Conservation (phyloP, 2,797 vertebrate species). For the Buphagus erythrorhynchus region DNA sequence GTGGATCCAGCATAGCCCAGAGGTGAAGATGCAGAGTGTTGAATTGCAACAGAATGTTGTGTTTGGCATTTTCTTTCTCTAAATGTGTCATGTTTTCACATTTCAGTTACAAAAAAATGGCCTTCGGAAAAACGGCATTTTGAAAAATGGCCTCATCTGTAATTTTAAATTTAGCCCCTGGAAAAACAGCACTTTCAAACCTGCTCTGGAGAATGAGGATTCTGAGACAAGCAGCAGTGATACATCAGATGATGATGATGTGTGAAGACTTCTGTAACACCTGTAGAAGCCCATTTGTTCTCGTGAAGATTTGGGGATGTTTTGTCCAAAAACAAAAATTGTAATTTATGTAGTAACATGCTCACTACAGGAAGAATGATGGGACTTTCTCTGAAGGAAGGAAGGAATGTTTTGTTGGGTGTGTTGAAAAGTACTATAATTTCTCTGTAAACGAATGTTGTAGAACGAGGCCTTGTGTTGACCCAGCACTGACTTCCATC, state of each 20-base stretch:
- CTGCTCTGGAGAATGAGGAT: constrained; percentile 77
- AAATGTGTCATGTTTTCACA: background rate
- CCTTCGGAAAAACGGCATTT: constrained; percentile 79
- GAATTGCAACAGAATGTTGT: background rate
- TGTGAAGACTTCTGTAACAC: constrained; percentile 66
- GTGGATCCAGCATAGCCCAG: background rate
- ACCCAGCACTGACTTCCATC: constrained; percentile 70
- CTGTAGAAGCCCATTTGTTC: constrained; percentile 52
- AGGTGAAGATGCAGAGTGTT: background rate
- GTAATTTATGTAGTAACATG: constrained; percentile 65
- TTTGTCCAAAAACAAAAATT: constrained; percentile 38
- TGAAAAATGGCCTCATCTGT: constrained; percentile 78
- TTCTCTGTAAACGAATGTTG: constrained; percentile 75
- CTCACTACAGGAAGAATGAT: constrained; percentile 52
- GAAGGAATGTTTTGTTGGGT: constrained; percentile 37
- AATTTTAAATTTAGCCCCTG: constrained; percentile 77
- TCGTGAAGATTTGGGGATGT: constrained; percentile 60
- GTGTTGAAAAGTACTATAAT: constrained; percentile 64
- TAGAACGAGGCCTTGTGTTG: constrained; percentile 74
- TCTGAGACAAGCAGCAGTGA: constrained; percentile 84
- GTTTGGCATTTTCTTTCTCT: background rate
- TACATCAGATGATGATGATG: constrained; percentile 83
- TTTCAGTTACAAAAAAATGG: constrained; percentile 82
- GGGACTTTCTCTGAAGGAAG: constrained; percentile 65
- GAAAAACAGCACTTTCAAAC: constrained; percentile 79